Conservation (phyloP, 2,888 invertebrate genomes). For the Idaea dimidiata region DNA sequence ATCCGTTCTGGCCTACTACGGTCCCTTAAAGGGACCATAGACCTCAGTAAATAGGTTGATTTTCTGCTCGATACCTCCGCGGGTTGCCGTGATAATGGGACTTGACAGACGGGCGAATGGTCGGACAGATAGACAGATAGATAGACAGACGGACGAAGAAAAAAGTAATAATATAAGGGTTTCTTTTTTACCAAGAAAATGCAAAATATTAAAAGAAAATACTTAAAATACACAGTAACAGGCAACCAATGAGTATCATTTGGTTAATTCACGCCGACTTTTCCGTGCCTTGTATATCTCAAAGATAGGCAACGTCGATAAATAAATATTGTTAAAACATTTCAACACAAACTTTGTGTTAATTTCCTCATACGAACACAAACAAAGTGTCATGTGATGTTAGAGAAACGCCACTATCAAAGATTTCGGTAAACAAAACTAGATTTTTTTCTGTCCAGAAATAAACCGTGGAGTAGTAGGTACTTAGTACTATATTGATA, state of each 20-base stretch:
- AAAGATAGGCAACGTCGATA: background rate
- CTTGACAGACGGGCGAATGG: no score
- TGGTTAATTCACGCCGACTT: background rate
- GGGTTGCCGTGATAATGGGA: no score
- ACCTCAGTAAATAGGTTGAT: no score
- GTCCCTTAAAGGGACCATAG: no score
- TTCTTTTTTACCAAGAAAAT: background rate
- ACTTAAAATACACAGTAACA: background rate
- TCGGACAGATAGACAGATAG: no score
- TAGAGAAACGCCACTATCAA: background rate
- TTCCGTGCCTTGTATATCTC: background rate
- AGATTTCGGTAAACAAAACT: background rate
- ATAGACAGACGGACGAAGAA: no score
- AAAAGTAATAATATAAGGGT: no score
- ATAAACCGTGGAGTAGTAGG: background rate
- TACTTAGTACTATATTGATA: background rate
- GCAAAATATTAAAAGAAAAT: background rate
- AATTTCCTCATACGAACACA: background rate
- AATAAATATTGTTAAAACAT: constrained; percentile 1
- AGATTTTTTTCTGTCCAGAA: background rate
- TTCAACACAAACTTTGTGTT: background rate
- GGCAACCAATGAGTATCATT: background rate
- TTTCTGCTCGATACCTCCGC: no score
- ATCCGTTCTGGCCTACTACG: no score
- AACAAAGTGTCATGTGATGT: background rate